phyloP scores from a whole-genome alignment of 2,113 vertebrate species.

The Vombatus ursinus region DNA sequence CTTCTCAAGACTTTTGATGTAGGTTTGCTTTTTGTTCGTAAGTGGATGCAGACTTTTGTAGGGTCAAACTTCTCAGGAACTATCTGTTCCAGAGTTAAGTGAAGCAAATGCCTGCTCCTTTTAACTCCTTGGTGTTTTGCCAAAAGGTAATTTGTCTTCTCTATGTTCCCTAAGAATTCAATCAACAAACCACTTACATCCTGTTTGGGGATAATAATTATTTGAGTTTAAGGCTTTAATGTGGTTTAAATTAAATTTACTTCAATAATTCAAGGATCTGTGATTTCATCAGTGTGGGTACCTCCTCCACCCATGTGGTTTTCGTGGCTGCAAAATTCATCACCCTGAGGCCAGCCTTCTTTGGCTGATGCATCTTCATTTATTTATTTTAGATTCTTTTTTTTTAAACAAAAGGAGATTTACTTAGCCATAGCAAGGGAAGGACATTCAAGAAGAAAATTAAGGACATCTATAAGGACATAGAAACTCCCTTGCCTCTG shows the following conservation, averaged over 20 bases:
- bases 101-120: constrained; percentile 22
- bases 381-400: neutral
- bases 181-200: constrained; percentile 32
- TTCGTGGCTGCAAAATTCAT: neutral
- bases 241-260: constrained; percentile 54
- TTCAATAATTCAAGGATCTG: constrained; percentile 1
- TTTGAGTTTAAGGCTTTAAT: constrained; percentile 60
- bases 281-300: neutral
- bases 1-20: neutral
- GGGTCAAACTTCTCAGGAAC: neutral
- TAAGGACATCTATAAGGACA: neutral
- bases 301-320: neutral
- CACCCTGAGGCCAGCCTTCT: neutral
- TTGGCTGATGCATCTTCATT: neutral
- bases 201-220: constrained; percentile 42
- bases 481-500: neutral
- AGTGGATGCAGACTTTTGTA: constrained; percentile 1
- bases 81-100: neutral
- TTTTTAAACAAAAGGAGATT: neutral
- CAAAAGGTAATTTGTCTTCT: constrained; percentile 6
- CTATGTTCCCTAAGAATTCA: constrained; percentile 56
- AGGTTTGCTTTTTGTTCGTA: neutral
- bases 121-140: constrained; percentile 44
- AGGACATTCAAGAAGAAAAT: neutral
- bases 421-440: neutral